Evolutionary conservation across 2,888 invertebrate species (phyloP).

Genomic region (Furcula furcula): DNA sequence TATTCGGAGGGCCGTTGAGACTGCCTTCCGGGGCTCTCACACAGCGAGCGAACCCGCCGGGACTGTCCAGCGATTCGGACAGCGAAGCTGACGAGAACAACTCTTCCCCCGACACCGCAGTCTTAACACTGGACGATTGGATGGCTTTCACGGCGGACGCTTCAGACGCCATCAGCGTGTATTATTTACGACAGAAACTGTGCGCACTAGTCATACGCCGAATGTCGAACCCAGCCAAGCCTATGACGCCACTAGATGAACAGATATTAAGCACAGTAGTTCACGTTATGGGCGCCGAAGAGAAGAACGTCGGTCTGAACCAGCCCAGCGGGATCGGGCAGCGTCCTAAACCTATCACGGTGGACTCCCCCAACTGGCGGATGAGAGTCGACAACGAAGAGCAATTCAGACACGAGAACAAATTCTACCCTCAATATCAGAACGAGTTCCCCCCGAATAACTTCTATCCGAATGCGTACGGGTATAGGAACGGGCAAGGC

Average conservation of each 20-base stretch:
- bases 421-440: constrained; percentile 45
- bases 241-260: constrained; percentile 83
- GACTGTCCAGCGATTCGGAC: constrained; percentile 70
- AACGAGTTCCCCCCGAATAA: constrained; percentile 41
- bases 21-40: constrained; percentile 75
- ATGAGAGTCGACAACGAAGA: constrained; percentile 49
- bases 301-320: constrained; percentile 84
- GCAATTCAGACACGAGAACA: constrained; percentile 45
- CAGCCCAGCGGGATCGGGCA: constrained; percentile 89
- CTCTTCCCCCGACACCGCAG: constrained; percentile 58
- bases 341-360: constrained; percentile 85
- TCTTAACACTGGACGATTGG: constrained; percentile 88
- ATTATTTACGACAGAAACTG: constrained; percentile 87
- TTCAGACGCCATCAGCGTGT: constrained; percentile 84
- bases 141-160: constrained; percentile 86
- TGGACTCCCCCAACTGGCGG: constrained; percentile 77
- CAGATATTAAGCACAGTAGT: constrained; percentile 85
- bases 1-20: constrained; percentile 88
- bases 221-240: constrained; percentile 81
- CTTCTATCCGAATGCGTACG: constrained; percentile 48
- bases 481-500: constrained; percentile 47
- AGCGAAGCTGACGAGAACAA: constrained; percentile 66
- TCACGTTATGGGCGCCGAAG: constrained; percentile 86
- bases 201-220: constrained; percentile 85
- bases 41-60: constrained; percentile 70